A percentile compares a stretch with the other conserved stretches of the same genome.
Conservation (phyloP, 1,140 invertebrate species). For the Orius insidiosus region DNA sequence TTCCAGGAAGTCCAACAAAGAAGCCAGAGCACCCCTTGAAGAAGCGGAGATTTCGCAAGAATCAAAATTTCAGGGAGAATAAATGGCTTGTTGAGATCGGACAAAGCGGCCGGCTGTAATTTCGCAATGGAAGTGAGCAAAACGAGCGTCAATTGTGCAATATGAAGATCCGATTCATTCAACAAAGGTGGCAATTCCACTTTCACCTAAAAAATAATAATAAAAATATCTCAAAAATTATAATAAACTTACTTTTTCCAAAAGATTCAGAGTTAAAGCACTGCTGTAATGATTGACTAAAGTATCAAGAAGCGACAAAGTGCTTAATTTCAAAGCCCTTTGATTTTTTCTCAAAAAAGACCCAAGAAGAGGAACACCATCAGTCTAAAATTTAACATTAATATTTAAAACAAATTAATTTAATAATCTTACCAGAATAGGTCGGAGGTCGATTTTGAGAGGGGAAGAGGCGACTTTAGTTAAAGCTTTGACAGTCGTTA, state of each 20-base stretch:
- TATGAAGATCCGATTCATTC: slow-evolving; percentile 86
- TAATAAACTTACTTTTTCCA: slow-evolving; percentile 41
- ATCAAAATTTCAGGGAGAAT: slow-evolving; percentile 73
- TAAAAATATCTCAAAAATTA: slow-evolving; percentile 13
- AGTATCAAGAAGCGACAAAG: slow-evolving; percentile 77
- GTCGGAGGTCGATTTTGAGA: slow-evolving; percentile 64
- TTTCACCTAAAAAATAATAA: slow-evolving; percentile 49
- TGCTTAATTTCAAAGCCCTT: slow-evolving; percentile 79
- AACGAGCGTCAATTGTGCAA: slow-evolving; percentile 75
- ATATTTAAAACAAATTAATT: slow-evolving; percentile 8
- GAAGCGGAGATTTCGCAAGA: slow-evolving; percentile 75
- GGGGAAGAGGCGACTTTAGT: slow-evolving; percentile 87
- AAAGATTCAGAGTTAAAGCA: slow-evolving; percentile 45
- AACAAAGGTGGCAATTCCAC: slow-evolving; percentile 76
- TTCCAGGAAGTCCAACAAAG: slow-evolving; percentile 82
- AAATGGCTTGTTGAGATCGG: slow-evolving; percentile 36
- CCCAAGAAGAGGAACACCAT: slow-evolving; percentile 79
- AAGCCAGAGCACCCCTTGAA: slow-evolving; percentile 75
- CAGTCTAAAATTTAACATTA: slow-evolving; percentile 40
- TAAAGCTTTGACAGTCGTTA: slow-evolving; percentile 89
- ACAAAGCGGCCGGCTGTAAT: slow-evolving; percentile 47
- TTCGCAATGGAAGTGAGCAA: slow-evolving; percentile 58
- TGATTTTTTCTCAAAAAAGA: slow-evolving; percentile 95
- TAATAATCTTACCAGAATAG: slow-evolving; percentile 48
- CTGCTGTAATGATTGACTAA: slow-evolving; percentile 70